phyloP scores from a whole-genome alignment of 2,113 vertebrate genomes.

The Octodon degus region DNA sequence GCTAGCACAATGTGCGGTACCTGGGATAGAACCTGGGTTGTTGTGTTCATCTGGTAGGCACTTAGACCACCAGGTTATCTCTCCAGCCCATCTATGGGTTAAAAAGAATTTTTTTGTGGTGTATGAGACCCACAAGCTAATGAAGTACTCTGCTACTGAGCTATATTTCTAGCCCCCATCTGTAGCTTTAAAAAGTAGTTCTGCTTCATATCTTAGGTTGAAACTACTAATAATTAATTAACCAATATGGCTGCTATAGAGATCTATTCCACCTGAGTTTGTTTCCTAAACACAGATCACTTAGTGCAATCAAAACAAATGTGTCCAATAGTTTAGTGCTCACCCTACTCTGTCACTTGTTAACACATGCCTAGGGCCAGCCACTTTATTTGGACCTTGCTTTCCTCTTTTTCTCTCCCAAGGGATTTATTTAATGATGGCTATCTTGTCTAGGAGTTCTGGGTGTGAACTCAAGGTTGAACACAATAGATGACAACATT shows the following conservation, averaged over 20 bases:
- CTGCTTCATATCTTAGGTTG: not conserved
- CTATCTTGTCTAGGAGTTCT: not conserved
- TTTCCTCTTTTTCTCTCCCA: not conserved
- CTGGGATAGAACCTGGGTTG: too few species aligned
- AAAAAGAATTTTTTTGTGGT: not conserved
- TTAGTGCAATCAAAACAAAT: not conserved
- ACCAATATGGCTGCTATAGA: not conserved
- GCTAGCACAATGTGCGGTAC: too few species aligned
- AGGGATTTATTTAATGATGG: not conserved
- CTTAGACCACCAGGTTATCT: too few species aligned
- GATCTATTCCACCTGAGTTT: not conserved
- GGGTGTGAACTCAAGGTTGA: not conserved
- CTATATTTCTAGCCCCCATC: not conserved
- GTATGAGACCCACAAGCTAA: not conserved
- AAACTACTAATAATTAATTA: not conserved
- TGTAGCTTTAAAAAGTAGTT: not conserved
- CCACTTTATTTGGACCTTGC: not conserved
- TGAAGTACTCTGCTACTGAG: not conserved
- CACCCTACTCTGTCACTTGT: not conserved
- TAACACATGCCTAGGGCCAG: not conserved
- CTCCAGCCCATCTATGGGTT: too few species aligned
- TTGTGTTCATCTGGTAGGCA: too few species aligned
- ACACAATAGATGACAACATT: slow-evolving; percentile 11
- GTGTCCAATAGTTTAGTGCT: not conserved
- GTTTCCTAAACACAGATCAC: not conserved